phyloP scores from a whole-genome alignment of 2,888 invertebrate species.

The Yponomeuta plumbellus region DNA sequence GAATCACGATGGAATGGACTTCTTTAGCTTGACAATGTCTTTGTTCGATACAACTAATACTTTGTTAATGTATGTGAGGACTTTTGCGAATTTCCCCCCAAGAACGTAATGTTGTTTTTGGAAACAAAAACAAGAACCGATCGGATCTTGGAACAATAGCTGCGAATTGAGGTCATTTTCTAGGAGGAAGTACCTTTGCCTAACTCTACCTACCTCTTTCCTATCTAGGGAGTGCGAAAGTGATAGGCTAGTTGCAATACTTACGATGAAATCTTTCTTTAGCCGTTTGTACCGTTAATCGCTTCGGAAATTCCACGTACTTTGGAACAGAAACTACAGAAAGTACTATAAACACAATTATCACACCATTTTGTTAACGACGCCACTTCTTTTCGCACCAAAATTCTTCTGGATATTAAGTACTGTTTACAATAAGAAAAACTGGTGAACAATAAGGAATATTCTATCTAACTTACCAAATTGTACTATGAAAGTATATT shows the following conservation, averaged over 20 bases:
- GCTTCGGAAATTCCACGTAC: neutral
- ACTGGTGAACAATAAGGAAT: neutral
- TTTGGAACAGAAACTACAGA: neutral
- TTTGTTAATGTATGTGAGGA: neutral
- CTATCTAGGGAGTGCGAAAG: neutral
- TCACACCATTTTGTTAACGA: neutral
- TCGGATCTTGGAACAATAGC: neutral
- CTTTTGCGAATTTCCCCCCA: neutral
- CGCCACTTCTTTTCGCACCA: too few relatives aligned
- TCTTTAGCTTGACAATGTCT: neutral
- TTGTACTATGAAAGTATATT: neutral
- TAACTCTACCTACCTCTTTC: neutral
- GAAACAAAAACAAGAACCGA: neutral
- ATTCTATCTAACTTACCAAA: neutral
- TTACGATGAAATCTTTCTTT: neutral
- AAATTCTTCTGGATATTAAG: too few relatives aligned
- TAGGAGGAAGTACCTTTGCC: neutral
- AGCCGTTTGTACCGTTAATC: neutral
- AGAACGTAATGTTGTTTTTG: neutral
- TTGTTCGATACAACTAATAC: neutral
- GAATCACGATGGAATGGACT: neutral
- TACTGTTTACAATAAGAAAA: too few relatives aligned
- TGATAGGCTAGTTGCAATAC: neutral
- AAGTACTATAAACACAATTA: neutral
- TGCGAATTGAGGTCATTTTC: neutral